A percentile compares a stretch with the other conserved stretches of the same genome.
Evolutionary conservation across 2,888 invertebrate species (phyloP).

Genomic region (Amblyteles armatorius): DNA sequence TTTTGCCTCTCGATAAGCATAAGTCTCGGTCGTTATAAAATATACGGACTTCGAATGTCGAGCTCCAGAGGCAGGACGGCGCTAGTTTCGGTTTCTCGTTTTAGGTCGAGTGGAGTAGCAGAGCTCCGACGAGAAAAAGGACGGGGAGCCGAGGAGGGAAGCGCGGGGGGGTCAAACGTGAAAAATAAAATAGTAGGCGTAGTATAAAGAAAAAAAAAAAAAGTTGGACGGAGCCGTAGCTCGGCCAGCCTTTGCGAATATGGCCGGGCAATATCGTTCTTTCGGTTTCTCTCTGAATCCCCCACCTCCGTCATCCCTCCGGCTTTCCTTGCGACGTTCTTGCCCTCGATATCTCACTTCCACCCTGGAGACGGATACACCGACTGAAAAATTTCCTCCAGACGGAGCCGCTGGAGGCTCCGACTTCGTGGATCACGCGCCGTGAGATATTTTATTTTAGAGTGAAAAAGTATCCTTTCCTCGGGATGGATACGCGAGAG

Average conservation of each 20-base stretch:
- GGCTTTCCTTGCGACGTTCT: conserved; percentile 20
- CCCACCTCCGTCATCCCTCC: conserved; percentile 9
- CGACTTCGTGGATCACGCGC: conserved; percentile 20
- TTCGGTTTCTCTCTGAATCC: conserved; percentile 4
- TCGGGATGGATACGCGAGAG: not conserved
- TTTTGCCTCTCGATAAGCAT: conserved; percentile 22
- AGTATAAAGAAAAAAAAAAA: conserved; percentile 11
- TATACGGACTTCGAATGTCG: conserved; percentile 51
- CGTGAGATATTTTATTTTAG: conserved; percentile 27
- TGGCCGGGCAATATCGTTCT: conserved; percentile 41
- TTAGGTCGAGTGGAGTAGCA: conserved; percentile 46
- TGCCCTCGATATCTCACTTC: conserved; percentile 43
- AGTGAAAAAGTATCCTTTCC: conserved; percentile 53
- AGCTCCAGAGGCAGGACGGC: conserved; percentile 44
- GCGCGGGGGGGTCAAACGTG: conserved; percentile 1
- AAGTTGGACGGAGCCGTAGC: conserved; percentile 22
- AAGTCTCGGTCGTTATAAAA: conserved; percentile 36
- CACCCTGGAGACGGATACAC: conserved; percentile 11
- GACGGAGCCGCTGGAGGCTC: not conserved
- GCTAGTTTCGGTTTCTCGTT: conserved; percentile 20
- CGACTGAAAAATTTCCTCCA: conserved; percentile 39
- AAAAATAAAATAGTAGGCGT: conserved; percentile 45
- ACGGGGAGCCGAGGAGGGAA: not conserved
- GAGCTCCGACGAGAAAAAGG: conserved; percentile 8
- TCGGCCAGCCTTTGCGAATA: conserved; percentile 32